Evolutionary conservation across 2,797 vertebrate species (phyloP).

Genomic region (Knipowitschia caucasica): DNA sequence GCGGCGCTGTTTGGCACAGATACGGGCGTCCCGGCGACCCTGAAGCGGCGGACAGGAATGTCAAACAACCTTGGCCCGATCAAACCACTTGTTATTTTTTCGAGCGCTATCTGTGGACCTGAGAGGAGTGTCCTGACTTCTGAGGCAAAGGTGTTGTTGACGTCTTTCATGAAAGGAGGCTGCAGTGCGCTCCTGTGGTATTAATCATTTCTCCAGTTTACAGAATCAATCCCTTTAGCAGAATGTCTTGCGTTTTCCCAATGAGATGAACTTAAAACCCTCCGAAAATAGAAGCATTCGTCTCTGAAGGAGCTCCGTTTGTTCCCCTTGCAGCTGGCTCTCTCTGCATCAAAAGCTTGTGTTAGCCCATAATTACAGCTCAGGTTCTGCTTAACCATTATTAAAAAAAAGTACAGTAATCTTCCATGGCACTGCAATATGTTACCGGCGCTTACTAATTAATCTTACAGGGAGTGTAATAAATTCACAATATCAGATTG

Average conservation of each 20-base stretch:
- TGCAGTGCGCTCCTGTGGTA: neutral
- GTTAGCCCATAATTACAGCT: slow-evolving; percentile 96
- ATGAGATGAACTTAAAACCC: slow-evolving; percentile 53
- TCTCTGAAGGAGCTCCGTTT: slow-evolving; percentile 63
- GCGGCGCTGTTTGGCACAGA: slow-evolving; percentile 70
- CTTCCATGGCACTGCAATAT: slow-evolving; percentile 96
- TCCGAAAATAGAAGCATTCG: slow-evolving; percentile 71
- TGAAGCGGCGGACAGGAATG: slow-evolving; percentile 78
- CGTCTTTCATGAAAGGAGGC: slow-evolving; percentile 19
- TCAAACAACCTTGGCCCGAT: slow-evolving; percentile 88
- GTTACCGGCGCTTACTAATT: slow-evolving; percentile 98
- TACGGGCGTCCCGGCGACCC: slow-evolving; percentile 61
- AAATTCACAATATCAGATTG: slow-evolving; percentile 99
- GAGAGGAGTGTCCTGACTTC: slow-evolving; percentile 73
- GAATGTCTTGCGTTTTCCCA: slow-evolving; percentile 27
- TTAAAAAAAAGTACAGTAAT: slow-evolving; percentile 96
- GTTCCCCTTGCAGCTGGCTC: slow-evolving; percentile 50
- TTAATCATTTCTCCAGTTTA: slow-evolving; percentile 13
- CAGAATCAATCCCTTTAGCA: slow-evolving; percentile 26
- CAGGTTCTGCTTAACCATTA: slow-evolving; percentile 97
- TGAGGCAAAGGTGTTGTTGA: slow-evolving; percentile 60
- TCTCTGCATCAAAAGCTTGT: slow-evolving; percentile 91
- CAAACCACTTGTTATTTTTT: slow-evolving; percentile 81
- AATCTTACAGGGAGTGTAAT: slow-evolving; percentile 99
- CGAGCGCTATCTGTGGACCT: slow-evolving; percentile 75